Evolutionary conservation across 2,888 invertebrate genomes (phyloP).

Genomic region (Drosophila atripex): DNA sequence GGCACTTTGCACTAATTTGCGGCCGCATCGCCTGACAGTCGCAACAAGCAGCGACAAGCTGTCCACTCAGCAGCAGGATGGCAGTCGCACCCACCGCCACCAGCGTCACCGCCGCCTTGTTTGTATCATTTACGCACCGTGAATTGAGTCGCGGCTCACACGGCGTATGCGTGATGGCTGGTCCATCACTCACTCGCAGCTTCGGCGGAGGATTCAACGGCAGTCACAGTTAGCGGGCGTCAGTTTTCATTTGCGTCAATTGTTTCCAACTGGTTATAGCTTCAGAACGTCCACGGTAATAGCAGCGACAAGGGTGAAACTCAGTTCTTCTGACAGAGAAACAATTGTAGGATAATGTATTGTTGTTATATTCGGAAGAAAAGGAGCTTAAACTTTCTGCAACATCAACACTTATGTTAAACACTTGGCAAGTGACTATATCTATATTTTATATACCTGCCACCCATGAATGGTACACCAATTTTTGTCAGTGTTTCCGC

Average conservation of each 20-base stretch:
- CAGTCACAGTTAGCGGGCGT: slow-evolving; percentile 59
- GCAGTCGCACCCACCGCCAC: background rate
- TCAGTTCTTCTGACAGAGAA: background rate
- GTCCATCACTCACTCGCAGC: slow-evolving; percentile 41
- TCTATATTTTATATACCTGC: background rate
- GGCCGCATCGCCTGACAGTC: slow-evolving; percentile 52
- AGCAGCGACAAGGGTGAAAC: background rate
- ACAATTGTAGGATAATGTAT: background rate
- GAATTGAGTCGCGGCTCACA: slow-evolving; percentile 45
- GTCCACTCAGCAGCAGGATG: slow-evolving; percentile 43
- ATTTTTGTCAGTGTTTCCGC: slow-evolving; percentile 7
- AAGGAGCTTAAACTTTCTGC: background rate
- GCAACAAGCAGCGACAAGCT: slow-evolving; percentile 58
- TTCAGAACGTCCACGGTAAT: slow-evolving; percentile 7
- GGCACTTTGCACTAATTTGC: slow-evolving; percentile 76
- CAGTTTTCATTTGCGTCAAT: slow-evolving; percentile 73
- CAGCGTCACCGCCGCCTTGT: slow-evolving; percentile 18
- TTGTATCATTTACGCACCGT: slow-evolving; percentile 47
- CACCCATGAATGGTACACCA: background rate
- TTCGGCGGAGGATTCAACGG: slow-evolving; percentile 1
- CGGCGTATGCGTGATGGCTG: slow-evolving; percentile 34
- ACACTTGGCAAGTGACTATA: too few species aligned
- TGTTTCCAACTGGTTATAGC: slow-evolving; percentile 59
- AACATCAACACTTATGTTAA: background rate
- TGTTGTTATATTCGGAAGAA: background rate